Percentiles rank a stretch among this genome's conserved stretches.
Conservation (phyloP, 2,113 vertebrate species). For the Riparia riparia region DNA sequence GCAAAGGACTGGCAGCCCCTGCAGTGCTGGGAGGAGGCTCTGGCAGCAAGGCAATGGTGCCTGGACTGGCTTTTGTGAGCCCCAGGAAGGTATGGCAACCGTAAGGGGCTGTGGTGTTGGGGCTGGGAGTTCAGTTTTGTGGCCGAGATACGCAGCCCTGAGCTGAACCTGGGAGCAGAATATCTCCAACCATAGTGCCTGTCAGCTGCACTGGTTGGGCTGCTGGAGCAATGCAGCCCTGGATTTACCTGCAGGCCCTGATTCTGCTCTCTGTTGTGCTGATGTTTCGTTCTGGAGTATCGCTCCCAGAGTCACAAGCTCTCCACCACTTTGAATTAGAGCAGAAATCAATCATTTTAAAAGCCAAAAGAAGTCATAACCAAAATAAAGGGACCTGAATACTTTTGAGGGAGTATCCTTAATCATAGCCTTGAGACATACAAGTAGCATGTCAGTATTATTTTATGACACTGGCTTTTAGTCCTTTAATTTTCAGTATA, state of each 20-base stretch:
- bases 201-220: not conserved
- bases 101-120: rapidly evolving
- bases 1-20: not conserved
- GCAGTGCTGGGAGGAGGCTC: not conserved
- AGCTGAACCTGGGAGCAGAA: not conserved
- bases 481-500: not conserved
- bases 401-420: not conserved
- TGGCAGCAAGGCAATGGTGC: not conserved
- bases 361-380: not conserved
- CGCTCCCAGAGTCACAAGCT: not conserved
- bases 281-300: not conserved
- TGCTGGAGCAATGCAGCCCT: not conserved
- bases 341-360: not conserved
- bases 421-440: not conserved
- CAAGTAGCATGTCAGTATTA: not conserved
- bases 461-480: not conserved
- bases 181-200: rapidly evolving
- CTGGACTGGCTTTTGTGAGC: not conserved
- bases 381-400: slow-evolving; percentile 4
- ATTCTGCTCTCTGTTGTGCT: not conserved
- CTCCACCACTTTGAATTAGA: not conserved
- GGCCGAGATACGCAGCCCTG: not conserved
- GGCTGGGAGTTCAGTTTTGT: not conserved
- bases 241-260: not conserved
- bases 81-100: not conserved